Conservation (phyloP, 30 jellyfish, hydroid and myxozoan genomes). For the Sanderia malayensis region DNA sequence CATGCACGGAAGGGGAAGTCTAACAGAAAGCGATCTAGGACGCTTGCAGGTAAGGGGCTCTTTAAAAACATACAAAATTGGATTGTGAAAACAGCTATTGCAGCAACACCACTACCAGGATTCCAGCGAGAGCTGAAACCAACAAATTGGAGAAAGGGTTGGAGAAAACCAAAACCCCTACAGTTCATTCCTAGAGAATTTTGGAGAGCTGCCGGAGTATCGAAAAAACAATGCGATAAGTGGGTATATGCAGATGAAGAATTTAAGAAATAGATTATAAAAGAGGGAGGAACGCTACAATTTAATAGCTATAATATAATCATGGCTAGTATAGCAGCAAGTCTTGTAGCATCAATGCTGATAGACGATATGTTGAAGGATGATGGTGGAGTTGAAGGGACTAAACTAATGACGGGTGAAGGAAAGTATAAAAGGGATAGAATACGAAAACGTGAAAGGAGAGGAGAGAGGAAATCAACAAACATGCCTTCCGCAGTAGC, state of each 20-base stretch:
- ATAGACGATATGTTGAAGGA: constrained; percentile 11
- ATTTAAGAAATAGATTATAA: no score
- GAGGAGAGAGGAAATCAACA: not conserved
- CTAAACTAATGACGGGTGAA: not conserved
- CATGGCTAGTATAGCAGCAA: not conserved
- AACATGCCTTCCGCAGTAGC: not conserved
- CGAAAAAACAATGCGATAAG: not conserved
- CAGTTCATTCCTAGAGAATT: not conserved
- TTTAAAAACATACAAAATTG: constrained; percentile 1
- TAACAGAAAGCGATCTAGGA: not conserved
- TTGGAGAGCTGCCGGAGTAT: not conserved
- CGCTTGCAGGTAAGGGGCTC: not conserved
- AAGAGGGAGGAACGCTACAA: no score
- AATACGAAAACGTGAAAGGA: no score
- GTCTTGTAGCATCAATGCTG: not conserved
- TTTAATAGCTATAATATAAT: not conserved
- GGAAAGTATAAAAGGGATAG: not conserved
- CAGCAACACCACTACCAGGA: constrained; percentile 1
- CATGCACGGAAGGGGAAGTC: not conserved
- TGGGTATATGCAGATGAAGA: not conserved
- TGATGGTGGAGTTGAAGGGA: constrained; percentile 16
- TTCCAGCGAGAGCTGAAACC: not conserved
- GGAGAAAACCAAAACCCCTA: not conserved
- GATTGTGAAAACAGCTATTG: constrained; percentile 11
- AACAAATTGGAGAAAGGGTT: not conserved